Evolutionary conservation across 1,140 invertebrate genomes (phyloP), one percentile per base, ranked within the genome.

Genomic region (Leptopilina clavipes): DNA sequence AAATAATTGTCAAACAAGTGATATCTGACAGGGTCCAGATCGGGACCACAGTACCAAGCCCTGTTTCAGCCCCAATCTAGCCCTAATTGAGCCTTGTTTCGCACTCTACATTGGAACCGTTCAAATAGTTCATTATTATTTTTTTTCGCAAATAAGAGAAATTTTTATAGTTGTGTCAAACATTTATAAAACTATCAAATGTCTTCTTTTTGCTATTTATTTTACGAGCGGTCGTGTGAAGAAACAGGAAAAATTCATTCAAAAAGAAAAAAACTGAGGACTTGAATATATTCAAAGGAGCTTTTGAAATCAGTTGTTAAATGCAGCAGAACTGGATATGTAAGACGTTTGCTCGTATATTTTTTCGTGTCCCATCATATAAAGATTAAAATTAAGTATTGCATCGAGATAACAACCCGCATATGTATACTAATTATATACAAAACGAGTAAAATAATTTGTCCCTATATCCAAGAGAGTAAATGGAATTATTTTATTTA

Each of bases 331-430:
- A 52, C 48, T 52, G 48, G 48, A 52, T 52, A n/a, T 52, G 7
- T 40, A 40, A 40, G 37, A 40, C 48, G n/a, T 52, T 52, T n/a
- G n/a, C n/a, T n/a, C n/a, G n/a, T n/a, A n/a, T n/a, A n/a, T n/a
- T 52, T 52, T 52, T 52, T 52, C 14, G 14, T 17, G 48, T 52
- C 48, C 48, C 6, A 52, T 52, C 48, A 52, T 52, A 52, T 52
- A 52, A 52, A 52, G 48, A 52, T 52, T 52, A 52, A 52, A 52
- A 52, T 52, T 17, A 52, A 52, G 48, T 52, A 52, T 52, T 52
- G 48, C 48, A 52, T 52, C 48, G 14, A 52, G 48, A 52, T 52
- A 52, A 52, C 48, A 17, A 52, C 48, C 48, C 48, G 48, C 48
- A 52, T 40, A 40, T 40, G 7, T 40, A 40, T 52, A 52, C 48